These are phyloP conservation scores for Eciton burchellii DNA, from an alignment of 1,140 invertebrate species.

Conservation along the genomic window DNA sequence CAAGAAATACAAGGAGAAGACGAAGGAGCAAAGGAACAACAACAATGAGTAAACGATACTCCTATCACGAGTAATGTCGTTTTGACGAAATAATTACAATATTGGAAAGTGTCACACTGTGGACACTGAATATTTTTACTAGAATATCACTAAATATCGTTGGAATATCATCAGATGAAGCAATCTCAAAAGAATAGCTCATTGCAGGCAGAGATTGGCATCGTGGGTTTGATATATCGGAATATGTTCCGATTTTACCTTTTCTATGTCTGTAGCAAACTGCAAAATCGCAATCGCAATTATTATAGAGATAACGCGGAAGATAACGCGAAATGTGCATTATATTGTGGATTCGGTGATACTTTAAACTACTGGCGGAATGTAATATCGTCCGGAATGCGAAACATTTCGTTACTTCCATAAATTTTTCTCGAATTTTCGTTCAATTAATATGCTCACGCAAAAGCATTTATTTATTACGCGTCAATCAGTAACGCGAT, in stretches of 20 bases:
- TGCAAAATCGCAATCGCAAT: conserved; percentile 56
- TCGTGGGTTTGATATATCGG: conserved; percentile 48
- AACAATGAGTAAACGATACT: neutral
- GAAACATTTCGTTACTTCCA: neutral
- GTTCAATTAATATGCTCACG: neutral
- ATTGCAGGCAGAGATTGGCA: conserved; percentile 41
- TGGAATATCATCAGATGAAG: too few species aligned
- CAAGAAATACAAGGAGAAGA: neutral
- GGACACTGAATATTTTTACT: too few species aligned
- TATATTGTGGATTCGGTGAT: conserved; percentile 46
- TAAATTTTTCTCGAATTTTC: conserved; percentile 13
- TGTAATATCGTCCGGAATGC: conserved; percentile 1
- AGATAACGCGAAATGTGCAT: conserved; percentile 56
- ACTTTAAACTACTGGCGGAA: conserved; percentile 41
- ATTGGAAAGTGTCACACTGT: neutral
- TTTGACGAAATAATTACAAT: conserved; percentile 39
- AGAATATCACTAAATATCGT: too few species aligned
- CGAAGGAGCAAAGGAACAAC: neutral
- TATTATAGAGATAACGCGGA: conserved; percentile 53
- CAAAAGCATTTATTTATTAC: conserved; percentile 14
- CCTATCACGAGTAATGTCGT: neutral
- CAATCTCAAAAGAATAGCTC: too few species aligned
- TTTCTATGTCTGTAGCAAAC: conserved; percentile 50
- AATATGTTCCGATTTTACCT: conserved; percentile 54
- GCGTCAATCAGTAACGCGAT: neutral